Evolutionary conservation across 2,797 vertebrate genomes (phyloP), one percentile per base, ranked within the genome.

Genomic region (Liparis tanakae): DNA sequence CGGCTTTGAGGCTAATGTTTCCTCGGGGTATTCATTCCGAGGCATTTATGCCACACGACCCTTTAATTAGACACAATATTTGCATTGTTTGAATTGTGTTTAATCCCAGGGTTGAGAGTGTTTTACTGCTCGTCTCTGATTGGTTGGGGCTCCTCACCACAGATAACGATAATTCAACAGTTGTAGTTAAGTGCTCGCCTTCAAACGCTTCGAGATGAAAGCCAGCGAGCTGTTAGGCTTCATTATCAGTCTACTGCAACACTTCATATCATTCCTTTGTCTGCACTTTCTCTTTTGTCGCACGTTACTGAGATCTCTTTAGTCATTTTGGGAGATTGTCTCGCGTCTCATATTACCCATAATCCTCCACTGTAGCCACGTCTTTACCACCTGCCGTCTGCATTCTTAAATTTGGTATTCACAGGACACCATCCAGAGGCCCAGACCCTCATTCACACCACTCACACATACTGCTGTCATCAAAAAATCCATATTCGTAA

Each of bases 341-440:
- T 70, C 57, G 43, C 78, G 82, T 84, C 76, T 80, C 55, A 54
- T 79, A 43, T 80, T 80, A 67, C 82, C 36, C 20, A 30, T 56
- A 20, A 80, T 65, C 72, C 54, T 4, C 13, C 9, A 7, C 65
- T 37, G 51, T 10, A n/a, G 79, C 70, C 60, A 46, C 55, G 67
- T 72, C 67, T 71, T 67, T 63, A 61, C 84, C 76, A 80, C 69
- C 77, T 76, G 76, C 48, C 70, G 25, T 76, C 67, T 76, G 74
- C 68, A 65, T 67, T 72, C 62, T 74, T 54, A 46, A 53, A 46
- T 67, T 78, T 58, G 72, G 67, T 34, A 5, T 53, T 73, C 37
- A 20, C 44, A 22, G 50, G 43, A 34, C 5, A 18, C 43, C 10
- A 7, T 36, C 18, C 12, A 46, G 64, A 18, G 50, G n/a, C 25